These are phyloP conservation scores for Gobio occitaniae DNA, from an alignment of 2,797 vertebrate species.

Conservation along the genomic window DNA sequence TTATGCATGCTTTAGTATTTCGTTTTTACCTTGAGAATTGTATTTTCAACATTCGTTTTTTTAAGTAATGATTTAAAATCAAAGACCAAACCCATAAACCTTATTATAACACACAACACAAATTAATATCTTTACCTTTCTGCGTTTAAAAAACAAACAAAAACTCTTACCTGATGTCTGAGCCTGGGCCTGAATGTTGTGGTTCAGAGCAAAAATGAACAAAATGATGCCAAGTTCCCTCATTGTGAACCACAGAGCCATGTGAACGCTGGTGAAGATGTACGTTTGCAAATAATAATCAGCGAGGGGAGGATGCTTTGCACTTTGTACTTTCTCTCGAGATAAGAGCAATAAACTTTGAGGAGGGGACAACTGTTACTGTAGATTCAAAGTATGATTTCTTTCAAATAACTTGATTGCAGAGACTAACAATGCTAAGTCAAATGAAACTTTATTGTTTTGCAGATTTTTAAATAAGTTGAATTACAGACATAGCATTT, in stretches of 20 bases:
- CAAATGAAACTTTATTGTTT: not conserved
- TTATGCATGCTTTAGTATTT: not conserved
- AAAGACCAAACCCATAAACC: not conserved
- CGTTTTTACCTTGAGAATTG: not conserved
- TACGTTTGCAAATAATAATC: constrained; percentile 65
- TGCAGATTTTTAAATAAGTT: not conserved
- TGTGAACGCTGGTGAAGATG: constrained; percentile 56
- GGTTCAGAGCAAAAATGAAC: constrained; percentile 62
- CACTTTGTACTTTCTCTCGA: constrained; percentile 72
- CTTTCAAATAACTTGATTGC: not conserved
- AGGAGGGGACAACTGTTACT: constrained; percentile 3
- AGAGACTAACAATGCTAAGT: not conserved
- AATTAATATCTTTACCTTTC: not conserved
- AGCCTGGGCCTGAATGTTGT: constrained; percentile 52
- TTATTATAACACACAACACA: not conserved
- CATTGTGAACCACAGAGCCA: constrained; percentile 71
- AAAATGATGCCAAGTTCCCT: constrained; percentile 68
- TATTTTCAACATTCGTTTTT: not conserved
- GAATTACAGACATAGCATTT: not conserved
- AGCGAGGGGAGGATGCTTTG: constrained; percentile 55
- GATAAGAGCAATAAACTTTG: constrained; percentile 47
- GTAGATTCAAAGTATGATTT: constrained; percentile 19
- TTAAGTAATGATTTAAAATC: not conserved
- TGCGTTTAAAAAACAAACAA: not conserved
- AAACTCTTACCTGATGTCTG: constrained; percentile 64